Conservation (phyloP, 2,113 vertebrate genomes). For the Australoheros scitulus region DNA sequence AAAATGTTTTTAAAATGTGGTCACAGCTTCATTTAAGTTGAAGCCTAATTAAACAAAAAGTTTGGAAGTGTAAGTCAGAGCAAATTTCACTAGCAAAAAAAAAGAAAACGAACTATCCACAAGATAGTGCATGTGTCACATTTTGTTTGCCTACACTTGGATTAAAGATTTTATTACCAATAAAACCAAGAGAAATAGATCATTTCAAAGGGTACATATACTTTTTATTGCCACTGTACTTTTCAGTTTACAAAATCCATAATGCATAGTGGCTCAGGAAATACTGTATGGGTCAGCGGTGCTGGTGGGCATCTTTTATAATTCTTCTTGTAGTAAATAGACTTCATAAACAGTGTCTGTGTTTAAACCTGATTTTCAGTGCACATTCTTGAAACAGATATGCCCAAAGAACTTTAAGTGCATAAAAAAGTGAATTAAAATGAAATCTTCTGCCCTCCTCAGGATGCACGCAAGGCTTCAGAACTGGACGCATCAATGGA, state of each 20-base stretch:
- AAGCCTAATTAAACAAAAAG: background rate
- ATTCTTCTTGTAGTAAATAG: background rate
- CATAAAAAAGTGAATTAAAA: background rate
- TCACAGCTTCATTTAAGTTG: background rate
- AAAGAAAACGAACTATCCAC: background rate
- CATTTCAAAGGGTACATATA: background rate
- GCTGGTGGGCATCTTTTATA: background rate
- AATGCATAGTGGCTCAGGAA: background rate
- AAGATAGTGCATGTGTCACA: background rate
- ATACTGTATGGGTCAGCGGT: background rate
- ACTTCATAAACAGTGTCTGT: background rate
- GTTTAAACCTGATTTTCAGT: background rate
- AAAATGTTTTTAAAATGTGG: background rate
- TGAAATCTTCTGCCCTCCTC: background rate
- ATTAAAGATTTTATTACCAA: background rate
- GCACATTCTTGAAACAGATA: background rate
- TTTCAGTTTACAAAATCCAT: background rate
- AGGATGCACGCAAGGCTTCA: slow-evolving; percentile 71
- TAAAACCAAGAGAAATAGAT: background rate
- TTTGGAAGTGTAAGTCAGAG: background rate
- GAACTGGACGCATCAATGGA: slow-evolving; percentile 84
- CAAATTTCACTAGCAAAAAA: background rate
- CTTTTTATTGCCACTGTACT: background rate
- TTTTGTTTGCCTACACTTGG: background rate
- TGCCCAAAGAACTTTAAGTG: background rate